These are phyloP conservation scores for Aramus guarauna DNA, from an alignment of 2,113 vertebrate species.

Conservation along the genomic window DNA sequence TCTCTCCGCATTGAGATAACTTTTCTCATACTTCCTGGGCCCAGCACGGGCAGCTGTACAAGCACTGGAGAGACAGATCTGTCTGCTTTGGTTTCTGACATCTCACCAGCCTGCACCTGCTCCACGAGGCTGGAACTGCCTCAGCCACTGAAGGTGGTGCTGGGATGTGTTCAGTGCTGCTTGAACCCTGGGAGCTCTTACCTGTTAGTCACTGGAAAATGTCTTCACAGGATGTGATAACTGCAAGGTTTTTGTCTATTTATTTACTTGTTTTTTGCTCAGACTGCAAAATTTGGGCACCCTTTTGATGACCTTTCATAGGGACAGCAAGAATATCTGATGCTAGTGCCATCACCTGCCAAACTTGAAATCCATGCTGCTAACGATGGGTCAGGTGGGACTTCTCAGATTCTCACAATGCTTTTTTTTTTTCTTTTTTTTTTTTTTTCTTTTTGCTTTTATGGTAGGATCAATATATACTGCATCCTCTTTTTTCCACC, in stretches of 20 bases:
- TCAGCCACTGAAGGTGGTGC: neutral
- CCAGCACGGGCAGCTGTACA: neutral
- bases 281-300: neutral
- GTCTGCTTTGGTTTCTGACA: neutral
- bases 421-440: neutral
- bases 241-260: neutral
- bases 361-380: neutral
- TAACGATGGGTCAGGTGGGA: neutral
- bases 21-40: neutral
- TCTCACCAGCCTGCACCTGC: neutral
- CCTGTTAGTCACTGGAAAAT: neutral
- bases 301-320: neutral
- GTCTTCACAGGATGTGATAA: neutral
- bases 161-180: neutral
- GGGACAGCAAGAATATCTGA: neutral
- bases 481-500: neutral
- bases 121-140: neutral
- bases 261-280: neutral
- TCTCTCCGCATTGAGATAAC: neutral
- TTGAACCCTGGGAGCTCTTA: neutral
- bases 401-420: neutral
- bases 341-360: neutral
- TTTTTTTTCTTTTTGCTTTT: neutral
- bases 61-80: neutral
- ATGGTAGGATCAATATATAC: neutral